Base-by-base conservation (phyloP, 2,113 vertebrate genomes). In the Noturus placidus region DNA sequence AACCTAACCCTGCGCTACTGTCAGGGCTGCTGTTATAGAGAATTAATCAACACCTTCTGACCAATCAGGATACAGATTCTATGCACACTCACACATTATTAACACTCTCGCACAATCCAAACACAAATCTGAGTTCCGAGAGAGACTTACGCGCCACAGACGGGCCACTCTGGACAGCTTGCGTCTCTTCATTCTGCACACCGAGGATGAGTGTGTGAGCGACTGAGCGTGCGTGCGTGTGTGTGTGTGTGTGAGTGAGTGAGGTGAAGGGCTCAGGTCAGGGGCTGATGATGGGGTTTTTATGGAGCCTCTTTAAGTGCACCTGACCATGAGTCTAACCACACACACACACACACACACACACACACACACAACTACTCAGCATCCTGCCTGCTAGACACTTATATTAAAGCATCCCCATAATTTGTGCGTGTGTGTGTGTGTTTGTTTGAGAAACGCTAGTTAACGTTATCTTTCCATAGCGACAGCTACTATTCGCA, bases 111-210 rank as follows among this genome's bases (percentile, higher is more conserved):
- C 42, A 15, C 74, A 25, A 46, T 77, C 42, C 42, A 14, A 27
- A 77, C 22, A 50, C 82, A 83, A n/a, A 65, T n/a, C 52, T 33
- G 69, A 52, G 52, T 54, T 54, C 52, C 14, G 15, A 72, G 9
- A 79, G 22, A 74, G 54, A 96, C 98, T 98, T 94, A 99, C 98
- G 96, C 91, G 96, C 96, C 97, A 98, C 50, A 97, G 88, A 82
- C 92, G 97, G 93, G 95, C 95, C 93, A 96, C 93, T 91, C 96
- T 91, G 78, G 96, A 96, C 90, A 97, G 90, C 91, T 96, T 97
- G 91, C 95, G 94, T 72, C 94, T 92, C 85, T 95, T 96, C 97
- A 97, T 99, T 83, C 91, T 93, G 84, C 91, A 22, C 20, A 76
- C 5, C 0, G 52, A 82, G 13, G 22, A 90, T 85, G 25, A 89